These are phyloP conservation scores for Crypturellus undulatus DNA, from an alignment of 2,113 vertebrate species.

Conservation along the genomic window DNA sequence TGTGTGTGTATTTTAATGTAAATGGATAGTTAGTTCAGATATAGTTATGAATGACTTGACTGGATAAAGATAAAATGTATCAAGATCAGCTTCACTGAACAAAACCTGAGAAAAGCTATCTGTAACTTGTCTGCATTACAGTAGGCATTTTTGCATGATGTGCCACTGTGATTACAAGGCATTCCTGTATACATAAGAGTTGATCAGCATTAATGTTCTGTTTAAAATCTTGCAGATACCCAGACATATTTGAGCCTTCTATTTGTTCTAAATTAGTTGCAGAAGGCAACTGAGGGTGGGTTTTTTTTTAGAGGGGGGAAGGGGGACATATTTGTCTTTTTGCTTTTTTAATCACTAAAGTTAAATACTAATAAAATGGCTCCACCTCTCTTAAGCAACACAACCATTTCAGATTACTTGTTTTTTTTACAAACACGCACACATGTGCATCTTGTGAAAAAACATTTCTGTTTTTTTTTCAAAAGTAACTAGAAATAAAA, in stretches of 20 bases:
- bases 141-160: not conserved
- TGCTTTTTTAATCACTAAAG: not conserved
- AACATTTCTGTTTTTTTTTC: constrained; percentile 1
- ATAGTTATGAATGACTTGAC: not conserved
- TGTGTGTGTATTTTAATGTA: not conserved
- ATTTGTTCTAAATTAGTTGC: not conserved
- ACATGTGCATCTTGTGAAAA: not conserved
- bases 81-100: not conserved
- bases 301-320: too few species aligned
- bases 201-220: not conserved
- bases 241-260: not conserved
- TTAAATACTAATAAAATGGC: not conserved
- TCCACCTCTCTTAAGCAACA: not conserved
- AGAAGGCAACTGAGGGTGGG: not conserved
- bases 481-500: constrained; percentile 96
- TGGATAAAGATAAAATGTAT: not conserved
- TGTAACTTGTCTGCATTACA: not conserved
- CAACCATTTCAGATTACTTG: not conserved
- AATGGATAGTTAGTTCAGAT: not conserved
- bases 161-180: not conserved
- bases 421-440: not conserved
- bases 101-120: not conserved
- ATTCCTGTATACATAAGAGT: not conserved
- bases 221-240: not conserved
- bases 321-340: too few species aligned